Base-by-base conservation (phyloP, 2,888 invertebrate species). In the Pandemis heparana region DNA sequence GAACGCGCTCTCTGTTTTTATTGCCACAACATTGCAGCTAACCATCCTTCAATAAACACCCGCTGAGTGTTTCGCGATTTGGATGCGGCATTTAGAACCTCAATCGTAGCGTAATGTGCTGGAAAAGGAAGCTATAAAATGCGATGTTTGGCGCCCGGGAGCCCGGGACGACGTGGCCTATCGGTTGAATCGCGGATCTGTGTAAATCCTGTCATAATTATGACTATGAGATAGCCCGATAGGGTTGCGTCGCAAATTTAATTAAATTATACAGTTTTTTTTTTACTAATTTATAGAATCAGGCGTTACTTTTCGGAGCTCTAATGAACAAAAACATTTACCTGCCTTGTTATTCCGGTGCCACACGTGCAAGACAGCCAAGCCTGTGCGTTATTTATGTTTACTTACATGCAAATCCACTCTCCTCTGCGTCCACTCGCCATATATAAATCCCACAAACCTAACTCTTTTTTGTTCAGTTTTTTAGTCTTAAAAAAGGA, bases 161-260 rank as follows among this genome's bases (percentile, higher is more conserved):
- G 7, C 23, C 10, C 56, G 62, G 9, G 61, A 61, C 8, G 39
- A 72, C 56, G 67, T 46, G 64, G 67, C 63, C 59, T 38, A 63
- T 62, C 68, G 43, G 56, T 68, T 63, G 72, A 7, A 68, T 68
- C 68, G 68, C 64, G 68, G 68, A 73, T 73, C 64, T 73, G 63
- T 48, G 69, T 64, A 68, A 72, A 72, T 68, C 62, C 23, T 67
- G 38, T 12, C 39, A 46, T 68, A 60, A 69, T 74, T 59, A 64
- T 51, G 59, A 69, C 69, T 59, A 64, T 51, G 59, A 39, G 64
- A 60, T 73, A 43, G 64, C 9, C 41, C 39, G 2, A 10, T 43
- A 74, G 73, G 69, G 69, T 18, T 65, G 64, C 23, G 14, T 39
- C 9, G 46, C 18, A 7, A 46, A 59, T 61, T 14, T 14, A 32